Evolutionary conservation across 2,797 vertebrate genomes (phyloP).

Genomic region (Poecilia velifera): DNA sequence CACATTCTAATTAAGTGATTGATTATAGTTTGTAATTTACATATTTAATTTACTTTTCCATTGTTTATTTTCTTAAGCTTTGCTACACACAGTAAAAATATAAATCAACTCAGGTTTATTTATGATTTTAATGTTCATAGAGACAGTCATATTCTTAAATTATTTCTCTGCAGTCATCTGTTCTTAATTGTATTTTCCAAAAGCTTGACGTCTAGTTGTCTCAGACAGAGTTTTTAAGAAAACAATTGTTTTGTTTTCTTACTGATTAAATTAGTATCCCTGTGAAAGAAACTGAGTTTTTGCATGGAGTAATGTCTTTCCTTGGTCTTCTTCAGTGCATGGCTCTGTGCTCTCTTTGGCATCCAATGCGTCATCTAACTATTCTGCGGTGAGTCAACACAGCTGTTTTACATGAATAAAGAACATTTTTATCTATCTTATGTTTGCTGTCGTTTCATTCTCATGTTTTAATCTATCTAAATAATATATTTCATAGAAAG

Average conservation of each 20-base stretch:
- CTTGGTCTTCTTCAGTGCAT: conserved; percentile 83
- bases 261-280: background rate
- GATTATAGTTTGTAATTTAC: background rate
- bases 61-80: background rate
- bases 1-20: conserved; percentile 1
- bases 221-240: background rate
- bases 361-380: conserved; percentile 95
- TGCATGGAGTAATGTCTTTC: background rate
- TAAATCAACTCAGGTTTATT: background rate
- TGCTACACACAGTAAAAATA: background rate
- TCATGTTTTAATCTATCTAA: conserved; percentile 5
- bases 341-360: conserved; percentile 96
- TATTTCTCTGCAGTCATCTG: background rate
- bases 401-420: background rate
- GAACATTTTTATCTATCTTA: background rate
- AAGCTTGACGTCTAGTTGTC: too few species aligned
- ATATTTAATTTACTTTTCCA: background rate
- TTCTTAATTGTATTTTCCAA: background rate
- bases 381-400: conserved; percentile 90
- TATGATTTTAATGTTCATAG: background rate
- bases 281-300: background rate
- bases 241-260: background rate
- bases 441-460: background rate
- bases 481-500: background rate
- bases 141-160: background rate